A percentile compares a stretch with the other conserved stretches of the same genome.
Evolutionary conservation across 2,797 vertebrate genomes (phyloP).

Genomic region (Gobio occitaniae): DNA sequence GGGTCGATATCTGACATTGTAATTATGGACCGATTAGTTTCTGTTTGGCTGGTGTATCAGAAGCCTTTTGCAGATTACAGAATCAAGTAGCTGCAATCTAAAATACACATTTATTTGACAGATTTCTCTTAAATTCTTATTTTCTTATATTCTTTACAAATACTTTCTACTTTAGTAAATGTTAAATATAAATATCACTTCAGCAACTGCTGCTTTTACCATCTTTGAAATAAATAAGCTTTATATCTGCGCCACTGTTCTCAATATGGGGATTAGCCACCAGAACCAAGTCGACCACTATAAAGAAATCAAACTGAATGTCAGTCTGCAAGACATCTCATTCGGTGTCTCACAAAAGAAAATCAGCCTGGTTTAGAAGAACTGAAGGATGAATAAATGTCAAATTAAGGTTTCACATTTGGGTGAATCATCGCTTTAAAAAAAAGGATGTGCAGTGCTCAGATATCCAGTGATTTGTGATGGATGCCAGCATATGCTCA

Average conservation of each 20-base stretch:
- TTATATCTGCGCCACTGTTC: background rate
- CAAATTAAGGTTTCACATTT: background rate
- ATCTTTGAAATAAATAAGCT: background rate
- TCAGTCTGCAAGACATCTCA: background rate
- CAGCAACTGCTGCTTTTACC: background rate
- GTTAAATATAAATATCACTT: background rate
- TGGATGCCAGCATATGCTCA: background rate
- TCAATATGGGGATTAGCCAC: too few species aligned
- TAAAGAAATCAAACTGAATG: background rate
- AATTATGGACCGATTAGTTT: too few species aligned
- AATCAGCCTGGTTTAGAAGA: background rate
- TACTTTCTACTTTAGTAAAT: background rate
- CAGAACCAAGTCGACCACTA: background rate
- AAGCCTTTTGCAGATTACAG: too few species aligned
- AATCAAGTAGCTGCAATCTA: too few species aligned
- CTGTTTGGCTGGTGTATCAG: too few species aligned
- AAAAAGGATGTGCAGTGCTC: background rate
- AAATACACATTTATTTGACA: too few species aligned
- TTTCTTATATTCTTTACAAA: background rate
- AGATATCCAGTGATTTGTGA: slow-evolving; percentile 5
- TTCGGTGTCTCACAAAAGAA: background rate
- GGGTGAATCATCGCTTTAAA: background rate
- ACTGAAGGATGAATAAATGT: background rate
- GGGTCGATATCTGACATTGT: too few species aligned
- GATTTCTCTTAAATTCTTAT: background rate